Evolutionary conservation across 2,888 invertebrate genomes (phyloP).

Genomic region (Dinocampus coccinellae): DNA sequence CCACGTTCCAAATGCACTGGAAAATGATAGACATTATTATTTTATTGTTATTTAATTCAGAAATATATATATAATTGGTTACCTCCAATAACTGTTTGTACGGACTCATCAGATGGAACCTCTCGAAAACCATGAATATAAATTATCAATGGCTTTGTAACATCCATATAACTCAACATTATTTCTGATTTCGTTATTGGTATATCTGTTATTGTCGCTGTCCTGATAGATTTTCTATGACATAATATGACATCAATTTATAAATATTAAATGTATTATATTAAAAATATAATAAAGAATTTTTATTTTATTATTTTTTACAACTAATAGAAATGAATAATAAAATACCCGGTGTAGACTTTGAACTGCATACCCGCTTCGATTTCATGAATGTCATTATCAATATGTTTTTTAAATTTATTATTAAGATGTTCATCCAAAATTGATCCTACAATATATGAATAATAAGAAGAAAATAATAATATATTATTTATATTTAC

Average conservation of each 20-base stretch:
- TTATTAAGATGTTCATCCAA: neutral
- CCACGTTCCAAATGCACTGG: conserved; percentile 52
- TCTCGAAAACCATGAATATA: conserved; percentile 52
- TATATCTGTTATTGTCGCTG: conserved; percentile 24
- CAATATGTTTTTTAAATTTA: neutral
- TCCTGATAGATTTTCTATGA: too few species aligned
- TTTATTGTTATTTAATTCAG: neutral
- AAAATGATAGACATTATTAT: conserved; percentile 4
- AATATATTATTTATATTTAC: too few species aligned
- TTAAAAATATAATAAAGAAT: neutral
- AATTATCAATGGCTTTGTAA: conserved; percentile 44
- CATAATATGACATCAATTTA: too few species aligned
- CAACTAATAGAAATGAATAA: neutral
- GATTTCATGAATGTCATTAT: neutral
- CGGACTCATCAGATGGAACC: conserved; percentile 47
- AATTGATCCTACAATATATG: neutral
- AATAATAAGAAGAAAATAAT: neutral
- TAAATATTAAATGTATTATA: neutral
- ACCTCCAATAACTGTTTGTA: conserved; percentile 50
- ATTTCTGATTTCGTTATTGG: conserved; percentile 31
- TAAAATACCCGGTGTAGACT: conserved; percentile 37
- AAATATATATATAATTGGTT: neutral
- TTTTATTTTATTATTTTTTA: neutral
- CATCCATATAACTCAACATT: conserved; percentile 42
- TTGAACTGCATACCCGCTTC: conserved; percentile 18